phyloP scores from a whole-genome alignment of 2,113 vertebrate genomes.

The Patagioenas fasciata region DNA sequence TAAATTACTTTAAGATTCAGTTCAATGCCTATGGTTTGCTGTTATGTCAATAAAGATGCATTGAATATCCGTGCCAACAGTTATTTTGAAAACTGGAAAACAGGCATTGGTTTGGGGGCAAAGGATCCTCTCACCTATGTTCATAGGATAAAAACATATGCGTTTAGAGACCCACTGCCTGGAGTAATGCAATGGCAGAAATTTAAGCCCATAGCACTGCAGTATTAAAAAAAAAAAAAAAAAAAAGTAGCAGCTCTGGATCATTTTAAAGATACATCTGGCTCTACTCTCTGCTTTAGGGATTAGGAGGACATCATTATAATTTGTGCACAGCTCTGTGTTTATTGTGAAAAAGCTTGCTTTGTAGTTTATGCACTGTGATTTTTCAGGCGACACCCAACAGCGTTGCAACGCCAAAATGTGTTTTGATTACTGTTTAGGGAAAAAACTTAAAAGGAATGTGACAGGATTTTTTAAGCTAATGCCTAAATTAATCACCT shows the following conservation, averaged over 20 bases:
- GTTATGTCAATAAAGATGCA: not conserved
- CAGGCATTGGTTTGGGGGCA: not conserved
- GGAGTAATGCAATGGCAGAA: not conserved
- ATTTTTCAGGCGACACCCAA: not conserved
- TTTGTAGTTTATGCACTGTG: conserved; percentile 35
- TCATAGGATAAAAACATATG: not conserved
- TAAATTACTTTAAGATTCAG: not conserved
- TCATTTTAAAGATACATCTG: not conserved
- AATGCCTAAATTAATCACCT: not conserved
- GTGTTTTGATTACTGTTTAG: conserved; percentile 25
- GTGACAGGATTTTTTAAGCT: not conserved
- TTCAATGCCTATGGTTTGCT: not conserved
- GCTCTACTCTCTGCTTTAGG: not conserved
- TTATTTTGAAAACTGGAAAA: not conserved
- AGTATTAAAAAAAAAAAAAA: not conserved
- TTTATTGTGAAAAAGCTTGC: not conserved
- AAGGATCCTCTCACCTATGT: not conserved
- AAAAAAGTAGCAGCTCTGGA: not conserved
- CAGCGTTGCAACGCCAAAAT: not conserved
- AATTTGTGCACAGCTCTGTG: not conserved
- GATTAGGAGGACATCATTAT: not conserved
- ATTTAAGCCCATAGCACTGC: not conserved
- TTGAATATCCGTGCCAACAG: not conserved
- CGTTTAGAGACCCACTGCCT: not conserved
- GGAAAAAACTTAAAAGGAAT: not conserved